These are phyloP conservation scores for Pterostichus madidus DNA, from an alignment of 2,888 invertebrate species.

Conservation along the genomic window DNA sequence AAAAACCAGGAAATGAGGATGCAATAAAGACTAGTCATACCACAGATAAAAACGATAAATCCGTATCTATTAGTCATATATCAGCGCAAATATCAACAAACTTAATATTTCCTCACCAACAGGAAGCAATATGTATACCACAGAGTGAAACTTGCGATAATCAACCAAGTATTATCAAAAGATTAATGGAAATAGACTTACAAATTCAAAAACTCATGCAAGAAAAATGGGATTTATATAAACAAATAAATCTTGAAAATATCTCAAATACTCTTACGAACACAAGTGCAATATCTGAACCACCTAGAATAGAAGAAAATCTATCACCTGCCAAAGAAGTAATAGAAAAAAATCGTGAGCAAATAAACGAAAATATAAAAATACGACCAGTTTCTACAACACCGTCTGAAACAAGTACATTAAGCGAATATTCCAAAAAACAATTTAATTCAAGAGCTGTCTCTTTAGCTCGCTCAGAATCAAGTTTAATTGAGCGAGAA, in stretches of 20 bases:
- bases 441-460: too few relatives aligned
- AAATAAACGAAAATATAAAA: not conserved
- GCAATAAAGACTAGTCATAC: conserved; percentile 22
- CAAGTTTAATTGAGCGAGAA: conserved; percentile 1
- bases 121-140: not conserved
- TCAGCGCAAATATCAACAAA: not conserved
- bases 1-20: not conserved
- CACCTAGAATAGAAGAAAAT: not conserved
- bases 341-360: not conserved
- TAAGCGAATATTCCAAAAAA: conserved; percentile 1
- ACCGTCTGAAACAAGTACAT: conserved; percentile 12
- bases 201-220: conserved; percentile 60
- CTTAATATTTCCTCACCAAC: not conserved
- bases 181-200: conserved; percentile 53
- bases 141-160: not conserved
- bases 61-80: not conserved
- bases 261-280: not conserved
- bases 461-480: not conserved
- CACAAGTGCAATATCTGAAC: not conserved
- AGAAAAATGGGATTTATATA: conserved; percentile 53
- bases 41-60: not conserved
- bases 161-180: not conserved
- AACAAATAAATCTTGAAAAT: conserved; percentile 28
- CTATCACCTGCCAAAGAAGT: not conserved
- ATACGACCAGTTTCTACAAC: conserved; percentile 4